phyloP scores from a whole-genome alignment of 2,888 invertebrate species.

The Cheilosia soror region DNA sequence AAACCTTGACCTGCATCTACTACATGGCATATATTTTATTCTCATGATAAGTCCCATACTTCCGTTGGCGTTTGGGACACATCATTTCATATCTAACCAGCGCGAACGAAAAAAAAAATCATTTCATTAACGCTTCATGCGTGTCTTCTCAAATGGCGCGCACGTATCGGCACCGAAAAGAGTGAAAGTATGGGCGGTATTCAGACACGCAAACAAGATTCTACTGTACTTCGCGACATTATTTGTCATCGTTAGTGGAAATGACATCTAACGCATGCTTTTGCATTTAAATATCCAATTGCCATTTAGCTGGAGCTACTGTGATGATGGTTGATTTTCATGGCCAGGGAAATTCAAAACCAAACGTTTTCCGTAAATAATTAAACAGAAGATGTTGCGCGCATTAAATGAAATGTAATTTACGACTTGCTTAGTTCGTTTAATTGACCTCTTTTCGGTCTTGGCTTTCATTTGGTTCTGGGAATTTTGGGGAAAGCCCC shows the following conservation, averaged over 20 bases:
- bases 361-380: conserved; percentile 12
- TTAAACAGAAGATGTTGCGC: conserved; percentile 32
- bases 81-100: conserved; percentile 10
- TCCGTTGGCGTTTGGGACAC: conserved; percentile 21
- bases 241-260: conserved; percentile 31
- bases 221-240: conserved; percentile 1
- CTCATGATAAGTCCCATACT: conserved; percentile 13
- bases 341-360: conserved; percentile 33
- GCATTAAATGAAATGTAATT: conserved; percentile 4
- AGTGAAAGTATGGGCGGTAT: conserved; percentile 55
- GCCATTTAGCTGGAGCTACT: conserved; percentile 5
- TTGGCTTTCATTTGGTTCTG: conserved; percentile 8
- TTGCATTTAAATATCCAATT: conserved; percentile 34
- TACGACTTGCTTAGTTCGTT: conserved; percentile 10
- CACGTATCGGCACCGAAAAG: conserved; percentile 21
- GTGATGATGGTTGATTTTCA: conserved; percentile 11
- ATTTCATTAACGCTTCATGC: conserved; percentile 40
- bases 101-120: not conserved
- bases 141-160: conserved; percentile 28
- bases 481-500: conserved; percentile 28
- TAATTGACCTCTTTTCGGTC: conserved; percentile 14
- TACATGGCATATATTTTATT: not conserved
- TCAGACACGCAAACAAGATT: conserved; percentile 29
- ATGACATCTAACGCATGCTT: conserved; percentile 40
- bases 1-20: conserved; percentile 55